phyloP scores from a whole-genome alignment of 2,797 vertebrate species.

The Ptychadena robeensis region DNA sequence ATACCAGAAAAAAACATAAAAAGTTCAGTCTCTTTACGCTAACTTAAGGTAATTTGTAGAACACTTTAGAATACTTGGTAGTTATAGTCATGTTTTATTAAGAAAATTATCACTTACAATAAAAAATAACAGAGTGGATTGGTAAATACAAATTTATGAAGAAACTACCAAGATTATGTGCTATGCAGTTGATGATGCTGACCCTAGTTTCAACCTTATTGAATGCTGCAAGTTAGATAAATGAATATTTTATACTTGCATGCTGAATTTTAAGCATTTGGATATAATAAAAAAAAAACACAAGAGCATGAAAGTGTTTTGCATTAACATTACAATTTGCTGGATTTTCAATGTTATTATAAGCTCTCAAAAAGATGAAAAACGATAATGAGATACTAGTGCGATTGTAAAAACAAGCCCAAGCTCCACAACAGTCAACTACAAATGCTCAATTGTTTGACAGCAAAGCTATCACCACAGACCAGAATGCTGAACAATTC shows the following conservation, averaged over 20 bases:
- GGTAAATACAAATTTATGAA: neutral
- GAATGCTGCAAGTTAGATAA: constrained; percentile 8
- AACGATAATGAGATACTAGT: constrained; percentile 23
- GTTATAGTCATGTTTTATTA: too few species aligned
- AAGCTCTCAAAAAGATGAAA: constrained; percentile 3
- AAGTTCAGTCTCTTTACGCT: too few species aligned
- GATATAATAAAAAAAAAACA: neutral
- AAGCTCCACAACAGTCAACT: neutral
- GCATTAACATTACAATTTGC: neutral
- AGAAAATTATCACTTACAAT: neutral
- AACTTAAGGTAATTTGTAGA: neutral
- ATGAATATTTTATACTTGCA: neutral
- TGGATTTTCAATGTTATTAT: constrained; percentile 3
- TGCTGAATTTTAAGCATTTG: constrained; percentile 9
- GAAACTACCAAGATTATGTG: neutral
- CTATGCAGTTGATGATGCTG: neutral
- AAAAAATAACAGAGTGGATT: constrained; percentile 1
- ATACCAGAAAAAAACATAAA: too few species aligned
- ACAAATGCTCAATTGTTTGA: constrained; percentile 14
- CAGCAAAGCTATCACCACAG: constrained; percentile 21
- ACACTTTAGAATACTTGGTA: too few species aligned
- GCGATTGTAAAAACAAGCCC: neutral
- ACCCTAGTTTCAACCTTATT: neutral
- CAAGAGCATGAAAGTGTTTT: neutral
- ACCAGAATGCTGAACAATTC: neutral